Evolutionary conservation across 64 coral and sea anemone genomes (phyloP), one percentile per base, ranked within the genome.

Genomic region (Orbicella faveolata): DNA sequence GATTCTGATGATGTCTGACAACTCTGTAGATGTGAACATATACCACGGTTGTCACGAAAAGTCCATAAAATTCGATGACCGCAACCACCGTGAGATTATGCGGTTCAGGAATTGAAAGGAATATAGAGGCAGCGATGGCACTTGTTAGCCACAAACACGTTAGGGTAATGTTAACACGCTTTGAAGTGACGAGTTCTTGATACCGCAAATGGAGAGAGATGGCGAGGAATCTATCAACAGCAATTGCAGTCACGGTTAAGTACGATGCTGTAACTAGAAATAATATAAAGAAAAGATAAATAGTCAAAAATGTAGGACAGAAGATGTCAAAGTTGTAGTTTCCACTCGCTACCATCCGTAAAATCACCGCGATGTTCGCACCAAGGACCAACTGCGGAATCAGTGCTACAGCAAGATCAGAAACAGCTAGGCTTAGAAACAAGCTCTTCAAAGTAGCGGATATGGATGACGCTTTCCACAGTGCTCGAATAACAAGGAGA

Each of bases 201-300:
- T 89, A 79, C n/a, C 87, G 30, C 15, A 89, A 21, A 20, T 89
- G 87, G 14, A 89, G 75, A 36, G 62, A 64, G 14, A 89, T 55
- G 5, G 75, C 87, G 48, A 89, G 75, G 36, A 89, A 63, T 67
- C 87, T 53, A 48, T 89, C 87, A 20, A 62, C 15, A 64, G 87
- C 65, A 10, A 89, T 89, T 13, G 72, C 72, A 11, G 61, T 67
- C 20, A 79, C 25, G 9, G 87, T 89, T 0, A 77, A 63, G 59
- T 79, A 89, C 36, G 87, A 89, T 79, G 76, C 76, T 1, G 14
- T 53, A 34, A 3, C 44, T 1, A 78, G 76, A 78, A 52, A 34
- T 18, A 41, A 78, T 41, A 39, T 21, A 19, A 48, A 23, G 44
- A 78, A 78, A 52, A 13, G 18, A 78, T 36, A 18, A 41, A 21